Evolutionary conservation across 2,797 vertebrate genomes (phyloP).

Genomic region (Pseudomugil tenellus): DNA sequence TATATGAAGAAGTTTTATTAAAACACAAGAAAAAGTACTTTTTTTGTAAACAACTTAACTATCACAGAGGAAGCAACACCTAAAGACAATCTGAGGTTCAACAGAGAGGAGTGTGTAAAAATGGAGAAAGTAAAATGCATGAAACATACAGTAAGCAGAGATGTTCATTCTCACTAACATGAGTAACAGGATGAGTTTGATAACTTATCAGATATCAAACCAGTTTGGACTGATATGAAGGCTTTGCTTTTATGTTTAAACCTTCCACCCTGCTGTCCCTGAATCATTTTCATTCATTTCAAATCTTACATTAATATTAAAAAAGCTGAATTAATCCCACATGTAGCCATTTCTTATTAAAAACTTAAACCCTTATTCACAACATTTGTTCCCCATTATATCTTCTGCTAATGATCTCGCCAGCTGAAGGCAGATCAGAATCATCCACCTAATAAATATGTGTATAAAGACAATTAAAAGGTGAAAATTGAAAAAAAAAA

Average conservation of each 20-base stretch:
- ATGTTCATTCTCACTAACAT: constrained; percentile 13
- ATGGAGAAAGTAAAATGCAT: constrained; percentile 20
- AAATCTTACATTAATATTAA: constrained; percentile 37
- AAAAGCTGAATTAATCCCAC: constrained; percentile 35
- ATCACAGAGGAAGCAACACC: constrained; percentile 38
- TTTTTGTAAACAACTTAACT: constrained; percentile 53
- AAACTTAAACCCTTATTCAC: constrained; percentile 26
- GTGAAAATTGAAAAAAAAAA: neutral
- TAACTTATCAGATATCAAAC: constrained; percentile 6
- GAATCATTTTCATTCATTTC: constrained; percentile 11
- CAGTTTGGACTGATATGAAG: constrained; percentile 4
- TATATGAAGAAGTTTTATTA: constrained; percentile 61
- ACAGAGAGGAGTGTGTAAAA: constrained; percentile 12
- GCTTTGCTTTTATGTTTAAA: constrained; percentile 1
- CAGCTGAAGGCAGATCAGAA: constrained; percentile 4
- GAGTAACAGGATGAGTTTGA: constrained; percentile 10
- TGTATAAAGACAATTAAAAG: constrained; percentile 14
- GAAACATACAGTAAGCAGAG: constrained; percentile 11
- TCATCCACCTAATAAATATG: constrained; percentile 42
- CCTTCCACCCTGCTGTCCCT: neutral
- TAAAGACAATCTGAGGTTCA: constrained; percentile 51
- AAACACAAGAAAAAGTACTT: constrained; percentile 36
- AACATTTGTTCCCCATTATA: constrained; percentile 3
- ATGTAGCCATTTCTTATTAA: constrained; percentile 31
- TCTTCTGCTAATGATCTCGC: neutral